These are phyloP conservation scores for Drosophila fungiperda DNA, from an alignment of 2,888 invertebrate species.

Conservation along the genomic window DNA sequence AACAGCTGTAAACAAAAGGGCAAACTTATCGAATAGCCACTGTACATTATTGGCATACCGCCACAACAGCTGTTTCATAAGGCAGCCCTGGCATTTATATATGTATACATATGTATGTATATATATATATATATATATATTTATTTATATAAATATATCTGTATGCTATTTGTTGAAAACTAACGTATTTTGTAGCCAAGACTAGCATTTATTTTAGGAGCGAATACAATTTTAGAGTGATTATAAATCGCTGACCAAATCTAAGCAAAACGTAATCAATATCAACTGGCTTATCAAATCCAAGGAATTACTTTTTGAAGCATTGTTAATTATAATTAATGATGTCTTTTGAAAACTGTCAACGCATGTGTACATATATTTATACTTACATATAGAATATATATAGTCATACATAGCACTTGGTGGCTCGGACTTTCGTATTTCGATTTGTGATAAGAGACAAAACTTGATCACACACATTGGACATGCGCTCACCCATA, in stretches of 20 bases:
- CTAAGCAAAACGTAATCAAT: slow-evolving; percentile 61
- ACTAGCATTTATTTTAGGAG: slow-evolving; percentile 8
- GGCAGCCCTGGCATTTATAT: slow-evolving; percentile 30
- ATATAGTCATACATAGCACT: slow-evolving; percentile 37
- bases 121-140: no score
- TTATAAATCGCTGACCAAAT: slow-evolving; percentile 67
- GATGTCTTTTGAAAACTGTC: slow-evolving; percentile 40
- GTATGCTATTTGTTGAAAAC: slow-evolving; percentile 24
- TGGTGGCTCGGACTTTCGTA: slow-evolving; percentile 71
- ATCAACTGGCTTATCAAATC: slow-evolving; percentile 60
- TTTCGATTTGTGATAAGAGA: slow-evolving; percentile 74
- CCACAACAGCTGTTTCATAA: slow-evolving; percentile 5
- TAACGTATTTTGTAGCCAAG: slow-evolving; percentile 56
- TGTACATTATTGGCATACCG: slow-evolving; percentile 26
- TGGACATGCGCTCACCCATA: slow-evolving; percentile 4
- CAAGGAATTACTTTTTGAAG: slow-evolving; percentile 65
- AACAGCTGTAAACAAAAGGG: slow-evolving; percentile 20
- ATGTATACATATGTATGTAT: neutral
- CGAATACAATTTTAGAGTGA: slow-evolving; percentile 30
- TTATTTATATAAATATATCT: no score
- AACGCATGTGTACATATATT: slow-evolving; percentile 11
- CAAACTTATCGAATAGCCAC: slow-evolving; percentile 6
- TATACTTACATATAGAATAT: neutral
- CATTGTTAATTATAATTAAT: slow-evolving; percentile 77
- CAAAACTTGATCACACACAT: slow-evolving; percentile 58